Evolutionary conservation across 2,113 vertebrate species (phyloP).

Genomic region (Uria lomvia): DNA sequence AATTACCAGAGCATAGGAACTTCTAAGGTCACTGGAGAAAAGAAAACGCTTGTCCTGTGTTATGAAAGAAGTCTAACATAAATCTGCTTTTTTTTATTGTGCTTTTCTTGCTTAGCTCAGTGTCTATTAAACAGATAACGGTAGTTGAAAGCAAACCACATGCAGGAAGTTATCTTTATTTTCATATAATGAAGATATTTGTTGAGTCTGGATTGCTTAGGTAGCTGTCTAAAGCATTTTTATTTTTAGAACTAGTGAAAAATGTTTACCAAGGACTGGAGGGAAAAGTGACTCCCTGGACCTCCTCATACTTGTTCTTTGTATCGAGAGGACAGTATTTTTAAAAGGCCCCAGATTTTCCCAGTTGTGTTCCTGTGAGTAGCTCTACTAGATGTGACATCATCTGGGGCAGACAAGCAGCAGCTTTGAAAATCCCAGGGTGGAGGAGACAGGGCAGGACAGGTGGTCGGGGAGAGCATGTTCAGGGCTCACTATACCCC

Average conservation of each 20-base stretch:
- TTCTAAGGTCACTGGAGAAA: not conserved
- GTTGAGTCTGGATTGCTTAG: constrained; percentile 49
- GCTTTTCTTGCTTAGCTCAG: constrained; percentile 41
- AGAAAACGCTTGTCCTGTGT: not conserved
- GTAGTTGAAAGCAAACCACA: constrained; percentile 20
- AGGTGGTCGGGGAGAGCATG: rapidly evolving
- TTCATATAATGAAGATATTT: not conserved
- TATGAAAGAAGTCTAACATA: not conserved
- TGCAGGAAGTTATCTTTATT: constrained; percentile 34
- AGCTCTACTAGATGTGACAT: not conserved
- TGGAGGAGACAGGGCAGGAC: not conserved
- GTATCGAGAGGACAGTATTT: not conserved
- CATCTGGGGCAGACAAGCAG: not conserved
- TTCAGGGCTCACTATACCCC: not conserved
- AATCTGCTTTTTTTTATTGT: not conserved
- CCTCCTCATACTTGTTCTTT: not conserved
- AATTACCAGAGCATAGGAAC: not conserved
- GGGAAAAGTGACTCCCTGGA: not conserved
- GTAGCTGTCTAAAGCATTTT: constrained; percentile 14
- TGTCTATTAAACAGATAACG: constrained; percentile 8
- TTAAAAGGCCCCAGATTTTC: not conserved
- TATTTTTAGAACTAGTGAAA: constrained; percentile 38
- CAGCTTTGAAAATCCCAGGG: not conserved
- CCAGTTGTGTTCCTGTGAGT: not conserved
- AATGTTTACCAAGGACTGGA: not conserved